Evolutionary conservation across 2,113 vertebrate genomes (phyloP).

Genomic region (Eupsittula cactorum): DNA sequence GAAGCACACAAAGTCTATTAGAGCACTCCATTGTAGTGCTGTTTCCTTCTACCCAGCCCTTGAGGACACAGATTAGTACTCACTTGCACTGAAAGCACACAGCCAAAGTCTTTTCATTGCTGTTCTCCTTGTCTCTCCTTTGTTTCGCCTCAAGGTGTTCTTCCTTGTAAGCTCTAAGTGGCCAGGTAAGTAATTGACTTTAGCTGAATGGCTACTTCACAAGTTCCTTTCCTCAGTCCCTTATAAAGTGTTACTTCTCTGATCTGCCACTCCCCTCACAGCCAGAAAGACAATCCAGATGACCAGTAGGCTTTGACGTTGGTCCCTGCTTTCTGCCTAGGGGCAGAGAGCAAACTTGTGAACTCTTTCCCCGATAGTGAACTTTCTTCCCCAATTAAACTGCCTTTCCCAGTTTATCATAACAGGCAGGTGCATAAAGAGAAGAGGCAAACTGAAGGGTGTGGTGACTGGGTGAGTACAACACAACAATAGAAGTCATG

Average conservation of each 20-base stretch:
- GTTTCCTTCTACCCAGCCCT: not conserved
- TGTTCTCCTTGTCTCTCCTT: not conserved
- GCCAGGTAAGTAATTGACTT: not conserved
- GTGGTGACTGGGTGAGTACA: not conserved
- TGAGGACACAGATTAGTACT: slow-evolving; percentile 29
- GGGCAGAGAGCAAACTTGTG: not conserved
- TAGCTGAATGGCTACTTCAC: not conserved
- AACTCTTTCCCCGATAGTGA: not conserved
- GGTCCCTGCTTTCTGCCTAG: not conserved
- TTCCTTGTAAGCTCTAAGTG: not conserved
- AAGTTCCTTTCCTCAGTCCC: not conserved
- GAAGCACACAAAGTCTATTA: not conserved
- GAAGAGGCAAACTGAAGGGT: not conserved
- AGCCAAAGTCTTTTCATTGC: not conserved
- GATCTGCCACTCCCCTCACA: not conserved
- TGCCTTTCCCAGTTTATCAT: not conserved
- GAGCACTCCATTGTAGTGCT: not conserved
- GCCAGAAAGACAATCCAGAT: not conserved
- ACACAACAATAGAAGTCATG: not conserved
- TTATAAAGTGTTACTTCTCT: not conserved
- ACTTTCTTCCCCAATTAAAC: not conserved
- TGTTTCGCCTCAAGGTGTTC: not conserved
- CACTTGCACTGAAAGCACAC: slow-evolving; percentile 56
- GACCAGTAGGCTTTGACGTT: not conserved
- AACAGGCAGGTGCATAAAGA: not conserved